Evolutionary conservation across 2,888 invertebrate species (phyloP), one percentile per base, ranked within the genome.

Genomic region (Callosobruchus maculatus): DNA sequence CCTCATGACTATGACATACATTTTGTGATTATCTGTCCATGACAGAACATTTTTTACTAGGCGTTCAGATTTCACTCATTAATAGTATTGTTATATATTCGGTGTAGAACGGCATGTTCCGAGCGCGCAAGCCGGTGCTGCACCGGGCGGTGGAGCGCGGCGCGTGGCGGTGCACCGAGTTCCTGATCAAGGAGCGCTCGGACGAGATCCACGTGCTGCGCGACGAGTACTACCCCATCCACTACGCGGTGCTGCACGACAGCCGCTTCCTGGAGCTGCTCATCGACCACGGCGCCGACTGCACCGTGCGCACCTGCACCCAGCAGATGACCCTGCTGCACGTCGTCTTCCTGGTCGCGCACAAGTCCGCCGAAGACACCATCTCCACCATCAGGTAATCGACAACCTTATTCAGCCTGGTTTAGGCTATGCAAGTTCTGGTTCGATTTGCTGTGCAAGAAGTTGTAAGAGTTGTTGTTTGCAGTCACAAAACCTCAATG

Each of bases 161-260:
- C 21, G 93, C 93, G 30, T 93, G 92, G 92, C 89, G 90, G 78
- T 93, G 93, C 85, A 92, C 92, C 1, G 91, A 92, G 82, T 91
- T 91, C 82, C 85, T 93, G 75, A 90, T 93, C 9, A 88, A 90
- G 1, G 91, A 92, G 78, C 84, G 93, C 68, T 90, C 91, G 67
- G 92, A 92, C 79, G 93, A 93, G 85, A 92, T 93, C 70, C 92
- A 93, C 85, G 89, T 91, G 76, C 90, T 92, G 74, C 92, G 91
- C 84, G 93, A 93, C 82, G 94, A 93, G 86, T 93, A 93, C 84
- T 93, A 92, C 84, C 94, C 94, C n/a, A 91, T 94, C 75, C 92
- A 94, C 85, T 92, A 93, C 82, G 92, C 93, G 20, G 93, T 93
- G 21, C 88, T 93, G 26, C 93, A 94, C 84, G 93, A 93, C 78